Evolutionary conservation across 2,113 vertebrate genomes (phyloP), one percentile per base, ranked within the genome.

Genomic region (Zosterops lateralis): DNA sequence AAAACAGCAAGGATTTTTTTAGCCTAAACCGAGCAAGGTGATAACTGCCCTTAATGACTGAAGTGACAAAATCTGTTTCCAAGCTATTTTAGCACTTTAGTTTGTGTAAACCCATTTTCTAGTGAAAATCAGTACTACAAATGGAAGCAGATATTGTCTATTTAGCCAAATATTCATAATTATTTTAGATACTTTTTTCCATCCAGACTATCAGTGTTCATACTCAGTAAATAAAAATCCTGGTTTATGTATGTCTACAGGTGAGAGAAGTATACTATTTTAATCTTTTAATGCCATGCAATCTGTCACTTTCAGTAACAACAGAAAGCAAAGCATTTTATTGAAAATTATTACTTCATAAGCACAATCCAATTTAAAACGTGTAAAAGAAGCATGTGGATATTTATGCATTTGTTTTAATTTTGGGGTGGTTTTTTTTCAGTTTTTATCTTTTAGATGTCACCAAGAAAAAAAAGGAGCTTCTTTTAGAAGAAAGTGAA

Each of bases 21-120:
- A 94, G 68, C 28, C 70, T 90, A 57, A 60, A 62, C 12, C 77
- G 36, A 77, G 51, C 71, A 74, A 95, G 65, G 70, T 93, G 84
- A 25, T 75, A 95, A 58, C 60, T 90, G 40, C 67, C 82, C 60
- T 91, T 85, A 83, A 87, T 47, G 56, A 80, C 42, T 85, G 24
- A 95, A 88, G 75, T 44, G 47, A 83, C 64, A 96, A 88, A 85
- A 94, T 83, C 71, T 93, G 78, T 58, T 90, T 84, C 83, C 72
- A 92, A 77, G 79, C 19, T 85, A 77, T 88, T 88, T 94, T 80
- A 77, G 38, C 14, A 42, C 42, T 88, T 93, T 12, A 53, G 36
- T 68, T 85, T 76, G 14, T 1, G 5, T n/a, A 93, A 93, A 83
- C 22, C 16, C 17, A 73, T 90, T 73, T 93, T 76, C 71, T 70